These are phyloP conservation scores for Hylomyscus alleni DNA, from an alignment of 2,797 vertebrate genomes.

Conservation along the genomic window DNA sequence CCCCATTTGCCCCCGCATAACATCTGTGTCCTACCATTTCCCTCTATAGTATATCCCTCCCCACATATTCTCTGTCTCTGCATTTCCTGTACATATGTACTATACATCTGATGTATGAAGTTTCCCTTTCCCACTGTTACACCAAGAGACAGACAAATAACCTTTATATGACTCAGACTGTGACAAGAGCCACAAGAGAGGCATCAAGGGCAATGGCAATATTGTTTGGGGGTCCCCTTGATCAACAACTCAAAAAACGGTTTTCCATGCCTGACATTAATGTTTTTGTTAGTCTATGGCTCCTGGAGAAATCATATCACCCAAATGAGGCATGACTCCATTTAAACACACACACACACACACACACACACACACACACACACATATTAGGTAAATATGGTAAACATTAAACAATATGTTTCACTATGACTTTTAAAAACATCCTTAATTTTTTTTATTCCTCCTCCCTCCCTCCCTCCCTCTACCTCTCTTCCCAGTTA, in stretches of 20 bases:
- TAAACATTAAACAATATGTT: neutral
- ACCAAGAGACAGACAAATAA: neutral
- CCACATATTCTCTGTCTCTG: neutral
- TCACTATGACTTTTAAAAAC: neutral
- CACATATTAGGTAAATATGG: neutral
- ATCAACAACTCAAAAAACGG: neutral
- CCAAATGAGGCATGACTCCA: neutral
- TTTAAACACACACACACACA: neutral
- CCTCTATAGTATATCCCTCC: neutral
- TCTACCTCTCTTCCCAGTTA: neutral
- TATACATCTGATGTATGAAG: neutral
- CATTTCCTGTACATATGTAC: neutral
- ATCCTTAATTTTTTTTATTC: neutral
- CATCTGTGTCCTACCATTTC: neutral
- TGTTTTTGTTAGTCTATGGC: neutral
- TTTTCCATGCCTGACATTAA: neutral
- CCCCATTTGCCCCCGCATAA: neutral
- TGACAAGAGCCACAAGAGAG: neutral
- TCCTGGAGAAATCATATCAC: neutral
- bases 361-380: too few species aligned
- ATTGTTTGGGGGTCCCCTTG: neutral
- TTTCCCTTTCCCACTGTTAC: neutral
- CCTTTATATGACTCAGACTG: neutral
- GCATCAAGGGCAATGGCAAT: too few species aligned
- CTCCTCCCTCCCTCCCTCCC: too few species aligned